These are phyloP conservation scores for Paguma larvata DNA, from an alignment of 2,797 vertebrate species.

Conservation along the genomic window DNA sequence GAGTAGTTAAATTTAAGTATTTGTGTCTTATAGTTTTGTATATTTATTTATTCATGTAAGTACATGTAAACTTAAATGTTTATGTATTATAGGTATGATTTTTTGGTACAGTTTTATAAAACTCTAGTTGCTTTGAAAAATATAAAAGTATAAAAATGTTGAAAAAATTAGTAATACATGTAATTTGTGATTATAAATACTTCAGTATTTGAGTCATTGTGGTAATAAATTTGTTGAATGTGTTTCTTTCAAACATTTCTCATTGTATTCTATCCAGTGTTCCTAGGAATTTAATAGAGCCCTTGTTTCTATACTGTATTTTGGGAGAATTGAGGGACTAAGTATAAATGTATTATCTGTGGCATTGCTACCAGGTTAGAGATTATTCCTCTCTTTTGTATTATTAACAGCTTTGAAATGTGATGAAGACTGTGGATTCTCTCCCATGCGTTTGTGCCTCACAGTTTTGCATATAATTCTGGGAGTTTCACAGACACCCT, in stretches of 20 bases:
- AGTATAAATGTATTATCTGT: neutral
- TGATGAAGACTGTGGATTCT: neutral
- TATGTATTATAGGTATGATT: neutral
- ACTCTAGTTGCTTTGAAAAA: constrained; percentile 32
- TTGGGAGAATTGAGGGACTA: neutral
- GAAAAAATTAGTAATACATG: neutral
- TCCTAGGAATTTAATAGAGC: neutral
- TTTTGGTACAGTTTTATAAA: neutral
- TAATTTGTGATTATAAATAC: neutral
- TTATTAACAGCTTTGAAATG: constrained; percentile 1
- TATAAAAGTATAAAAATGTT: neutral
- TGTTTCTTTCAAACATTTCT: constrained; percentile 32
- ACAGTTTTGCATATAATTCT: neutral
- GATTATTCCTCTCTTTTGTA: neutral
- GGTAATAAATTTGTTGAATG: constrained; percentile 26
- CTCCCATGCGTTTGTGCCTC: neutral
- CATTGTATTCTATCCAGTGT: neutral
- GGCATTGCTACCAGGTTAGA: neutral
- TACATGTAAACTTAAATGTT: no score
- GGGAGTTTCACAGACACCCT: neutral
- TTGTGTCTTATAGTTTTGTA: neutral
- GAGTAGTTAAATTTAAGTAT: neutral
- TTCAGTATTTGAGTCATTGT: constrained; percentile 26
- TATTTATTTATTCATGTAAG: no score
- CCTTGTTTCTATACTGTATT: neutral